Evolutionary conservation across 2,888 invertebrate species (phyloP), one percentile per base, ranked within the genome.

Genomic region (Sinotaia quadrata): DNA sequence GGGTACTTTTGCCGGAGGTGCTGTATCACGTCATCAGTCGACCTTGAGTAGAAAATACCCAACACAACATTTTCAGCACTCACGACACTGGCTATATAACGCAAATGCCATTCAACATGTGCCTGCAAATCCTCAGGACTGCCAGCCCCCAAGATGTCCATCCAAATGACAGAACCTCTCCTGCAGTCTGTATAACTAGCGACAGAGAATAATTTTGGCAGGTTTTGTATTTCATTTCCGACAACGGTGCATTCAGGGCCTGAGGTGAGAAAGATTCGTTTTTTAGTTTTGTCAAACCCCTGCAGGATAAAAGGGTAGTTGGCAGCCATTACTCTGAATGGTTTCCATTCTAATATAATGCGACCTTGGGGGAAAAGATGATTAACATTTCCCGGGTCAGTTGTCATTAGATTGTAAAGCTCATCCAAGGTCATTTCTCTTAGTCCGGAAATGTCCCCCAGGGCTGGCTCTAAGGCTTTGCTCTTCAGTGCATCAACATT

Each of bases 51-150:
- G 18, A 4, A 47, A 24, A 47, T 24, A 27, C 5, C 18, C 7
- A 54, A 4, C 10, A 24, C 21, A 27, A 29, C 31, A 29, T 54
- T 29, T 2, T 10, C 54, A 24, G n/a, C 8, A 12, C 54, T 24
- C 24, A 4, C 8, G 1, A 24, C 29, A 54, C 15, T 8, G 21
- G 54, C n/a, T 18, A 10, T 12, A 10, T 31, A 18, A 24, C 24
- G 3, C 21, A 54, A 1, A 31, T 54, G 54, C 24, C 24, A 24
- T 18, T n/a, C 27, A 8, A 54, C 18, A 31, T 54, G 54, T 31
- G 54, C 54, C 7, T 31, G 54, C 54, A 54, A 24, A 24, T 54
- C 54, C 4, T 54, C 54, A 8, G 24, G 27, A 54, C 54, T 54
- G 18, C 54, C 54, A 4, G 24, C 18, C 18, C 54, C 54, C 27